These are phyloP conservation scores for Lamproptera curius DNA, from an alignment of 2,888 invertebrate species.

Conservation along the genomic window DNA sequence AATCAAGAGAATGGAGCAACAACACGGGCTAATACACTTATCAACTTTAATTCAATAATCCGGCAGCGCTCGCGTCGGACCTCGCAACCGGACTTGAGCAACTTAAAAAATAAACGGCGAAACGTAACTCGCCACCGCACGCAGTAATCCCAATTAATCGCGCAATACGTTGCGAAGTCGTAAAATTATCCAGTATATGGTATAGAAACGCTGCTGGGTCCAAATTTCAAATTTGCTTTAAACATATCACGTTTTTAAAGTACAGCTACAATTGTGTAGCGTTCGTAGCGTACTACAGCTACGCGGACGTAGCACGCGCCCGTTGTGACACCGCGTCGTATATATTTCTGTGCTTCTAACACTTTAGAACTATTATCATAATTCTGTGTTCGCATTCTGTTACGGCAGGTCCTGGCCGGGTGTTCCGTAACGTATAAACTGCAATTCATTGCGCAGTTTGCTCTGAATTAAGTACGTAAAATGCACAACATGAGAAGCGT, in stretches of 20 bases:
- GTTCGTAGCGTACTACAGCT: slow-evolving; percentile 42
- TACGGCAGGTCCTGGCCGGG: slow-evolving; percentile 40
- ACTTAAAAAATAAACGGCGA: slow-evolving; percentile 68
- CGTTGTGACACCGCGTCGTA: slow-evolving; percentile 50
- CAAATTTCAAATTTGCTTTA: background rate
- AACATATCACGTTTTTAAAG: background rate
- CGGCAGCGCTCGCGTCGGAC: slow-evolving; percentile 52
- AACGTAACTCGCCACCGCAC: slow-evolving; percentile 62
- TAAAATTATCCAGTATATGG: background rate
- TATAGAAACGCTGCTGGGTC: background rate
- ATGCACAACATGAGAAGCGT: slow-evolving; percentile 27
- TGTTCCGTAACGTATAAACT: slow-evolving; percentile 21
- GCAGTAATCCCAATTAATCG: slow-evolving; percentile 68
- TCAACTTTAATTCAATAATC: slow-evolving; percentile 77
- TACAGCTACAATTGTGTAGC: slow-evolving; percentile 26
- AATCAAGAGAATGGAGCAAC: slow-evolving; percentile 72
- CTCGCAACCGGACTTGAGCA: slow-evolving; percentile 49
- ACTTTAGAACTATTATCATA: slow-evolving; percentile 67
- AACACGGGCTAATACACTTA: slow-evolving; percentile 75
- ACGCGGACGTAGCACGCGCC: slow-evolving; percentile 45
- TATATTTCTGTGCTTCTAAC: slow-evolving; percentile 66
- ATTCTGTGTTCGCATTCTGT: slow-evolving; percentile 66
- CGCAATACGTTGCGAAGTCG: slow-evolving; percentile 35
- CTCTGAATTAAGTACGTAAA: slow-evolving; percentile 34
- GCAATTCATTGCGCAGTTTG: slow-evolving; percentile 51